Conservation (phyloP, 2,888 invertebrate species). For the Tetranychus truncatus region DNA sequence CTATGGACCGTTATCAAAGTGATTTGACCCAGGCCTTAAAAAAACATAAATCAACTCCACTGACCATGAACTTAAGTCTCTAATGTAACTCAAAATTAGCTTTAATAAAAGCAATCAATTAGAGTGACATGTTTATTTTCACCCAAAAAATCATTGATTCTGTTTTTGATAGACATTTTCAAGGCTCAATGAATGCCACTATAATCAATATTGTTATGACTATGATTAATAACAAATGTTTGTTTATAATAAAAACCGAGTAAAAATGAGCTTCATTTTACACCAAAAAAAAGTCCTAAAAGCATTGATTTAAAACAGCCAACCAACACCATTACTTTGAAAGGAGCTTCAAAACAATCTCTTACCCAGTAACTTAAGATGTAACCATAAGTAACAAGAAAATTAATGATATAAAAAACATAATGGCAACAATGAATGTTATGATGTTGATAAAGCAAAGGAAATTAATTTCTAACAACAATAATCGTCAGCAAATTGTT, state of each 20-base stretch:
- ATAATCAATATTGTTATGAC: background rate
- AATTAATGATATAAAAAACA: background rate
- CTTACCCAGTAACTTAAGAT: background rate
- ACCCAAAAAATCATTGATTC: background rate
- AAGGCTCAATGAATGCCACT: background rate
- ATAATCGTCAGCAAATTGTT: background rate
- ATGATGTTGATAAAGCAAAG: background rate
- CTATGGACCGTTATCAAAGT: background rate
- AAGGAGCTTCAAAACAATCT: too few relatives aligned
- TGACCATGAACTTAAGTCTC: background rate
- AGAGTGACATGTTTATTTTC: background rate
- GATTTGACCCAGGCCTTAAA: background rate
- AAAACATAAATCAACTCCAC: background rate
- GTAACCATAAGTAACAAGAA: background rate
- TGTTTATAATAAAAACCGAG: background rate
- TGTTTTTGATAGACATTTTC: background rate
- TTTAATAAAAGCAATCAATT: background rate
- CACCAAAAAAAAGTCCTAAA: too few relatives aligned
- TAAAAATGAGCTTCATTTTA: background rate
- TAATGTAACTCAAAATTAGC: background rate
- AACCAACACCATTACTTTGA: too few relatives aligned
- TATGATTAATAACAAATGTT: background rate
- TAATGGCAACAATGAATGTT: background rate
- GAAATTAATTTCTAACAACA: background rate
- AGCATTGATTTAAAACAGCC: too few relatives aligned